phyloP scores from a whole-genome alignment of 2,888 invertebrate species.

The Tholera decimalis region DNA sequence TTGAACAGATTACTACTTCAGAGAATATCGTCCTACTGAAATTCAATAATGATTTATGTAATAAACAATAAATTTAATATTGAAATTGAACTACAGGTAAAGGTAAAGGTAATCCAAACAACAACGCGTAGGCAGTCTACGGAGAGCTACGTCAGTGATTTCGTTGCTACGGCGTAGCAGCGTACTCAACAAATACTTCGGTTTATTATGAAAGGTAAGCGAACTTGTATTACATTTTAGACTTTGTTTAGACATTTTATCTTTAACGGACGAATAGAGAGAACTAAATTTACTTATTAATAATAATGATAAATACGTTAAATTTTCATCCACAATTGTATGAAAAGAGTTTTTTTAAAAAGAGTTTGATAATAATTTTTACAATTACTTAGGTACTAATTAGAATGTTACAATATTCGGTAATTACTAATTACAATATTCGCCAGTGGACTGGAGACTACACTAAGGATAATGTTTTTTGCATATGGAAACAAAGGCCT shows the following conservation, averaged over 20 bases:
- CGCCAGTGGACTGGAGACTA: too few relatives aligned
- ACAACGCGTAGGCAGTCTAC: conserved; percentile 38
- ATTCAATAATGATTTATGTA: conserved; percentile 5
- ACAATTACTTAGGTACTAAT: too few relatives aligned
- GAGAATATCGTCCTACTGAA: background rate
- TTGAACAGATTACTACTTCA: background rate
- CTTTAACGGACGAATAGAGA: too few relatives aligned
- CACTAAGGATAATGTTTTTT: too few relatives aligned
- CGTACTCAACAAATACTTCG: conserved; percentile 40
- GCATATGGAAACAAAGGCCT: too few relatives aligned
- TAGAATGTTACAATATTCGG: too few relatives aligned
- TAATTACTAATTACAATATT: too few relatives aligned
- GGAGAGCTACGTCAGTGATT: conserved; percentile 38
- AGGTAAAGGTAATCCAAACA: conserved; percentile 30
- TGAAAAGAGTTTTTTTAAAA: too few relatives aligned
- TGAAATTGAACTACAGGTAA: conserved; percentile 3
- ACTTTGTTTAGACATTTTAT: background rate
- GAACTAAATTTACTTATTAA: too few relatives aligned
- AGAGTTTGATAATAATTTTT: too few relatives aligned
- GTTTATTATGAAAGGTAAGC: background rate
- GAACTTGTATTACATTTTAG: conserved; percentile 8
- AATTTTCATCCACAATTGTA: too few relatives aligned
- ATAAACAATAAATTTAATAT: conserved; percentile 4
- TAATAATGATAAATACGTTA: too few relatives aligned
- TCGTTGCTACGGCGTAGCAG: conserved; percentile 42